These are phyloP conservation scores for Heliconius melpomene DNA, from an alignment of 1,140 invertebrate species.

Conservation along the genomic window DNA sequence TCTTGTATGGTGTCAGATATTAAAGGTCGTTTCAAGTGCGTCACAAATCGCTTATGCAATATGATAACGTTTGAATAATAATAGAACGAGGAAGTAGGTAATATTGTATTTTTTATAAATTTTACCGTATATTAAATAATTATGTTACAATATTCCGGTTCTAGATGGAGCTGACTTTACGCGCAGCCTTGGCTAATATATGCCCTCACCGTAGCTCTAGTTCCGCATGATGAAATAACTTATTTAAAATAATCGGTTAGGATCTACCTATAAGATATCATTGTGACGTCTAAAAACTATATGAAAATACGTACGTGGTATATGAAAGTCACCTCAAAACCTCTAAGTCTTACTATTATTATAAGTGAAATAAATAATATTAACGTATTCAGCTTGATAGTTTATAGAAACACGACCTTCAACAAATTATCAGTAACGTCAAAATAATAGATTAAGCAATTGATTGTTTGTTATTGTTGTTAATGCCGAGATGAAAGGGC, in stretches of 20 bases:
- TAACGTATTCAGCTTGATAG: not conserved
- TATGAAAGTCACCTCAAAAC: no score
- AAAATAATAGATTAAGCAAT: conserved; percentile 6
- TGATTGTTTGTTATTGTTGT: not conserved
- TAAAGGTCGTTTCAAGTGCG: not conserved
- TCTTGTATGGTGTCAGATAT: not conserved
- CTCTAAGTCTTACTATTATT: no score
- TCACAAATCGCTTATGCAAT: not conserved
- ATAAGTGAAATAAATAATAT: no score
- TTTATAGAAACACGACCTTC: not conserved
- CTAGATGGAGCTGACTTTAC: not conserved
- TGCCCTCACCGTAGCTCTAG: not conserved
- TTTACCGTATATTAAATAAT: not conserved
- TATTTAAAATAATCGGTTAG: not conserved
- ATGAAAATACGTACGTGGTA: no score
- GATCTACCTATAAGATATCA: not conserved
- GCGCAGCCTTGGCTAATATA: not conserved
- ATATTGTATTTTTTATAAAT: not conserved
- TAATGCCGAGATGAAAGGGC: conserved; percentile 4
- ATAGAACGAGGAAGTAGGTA: not conserved
- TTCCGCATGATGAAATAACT: conserved; percentile 4
- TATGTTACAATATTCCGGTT: not conserved
- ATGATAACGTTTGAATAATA: not conserved
- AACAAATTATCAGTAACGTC: not conserved
- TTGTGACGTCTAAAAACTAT: not conserved